A percentile compares a stretch with the other conserved stretches of the same genome.
Conservation (phyloP, 2,797 vertebrate genomes). For the Astyanax mexicanus region DNA sequence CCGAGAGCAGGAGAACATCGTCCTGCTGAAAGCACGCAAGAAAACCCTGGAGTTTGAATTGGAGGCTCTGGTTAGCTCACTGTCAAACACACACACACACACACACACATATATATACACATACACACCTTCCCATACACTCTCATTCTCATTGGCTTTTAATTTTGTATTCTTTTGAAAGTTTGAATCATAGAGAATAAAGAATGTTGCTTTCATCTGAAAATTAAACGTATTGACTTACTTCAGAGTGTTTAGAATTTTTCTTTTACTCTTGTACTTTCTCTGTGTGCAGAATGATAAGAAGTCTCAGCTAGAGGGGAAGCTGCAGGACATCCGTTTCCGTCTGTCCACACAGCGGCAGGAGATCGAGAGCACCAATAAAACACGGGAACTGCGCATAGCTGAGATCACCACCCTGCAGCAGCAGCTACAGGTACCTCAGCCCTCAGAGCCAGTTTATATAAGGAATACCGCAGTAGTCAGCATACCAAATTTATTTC, state of each 20-base stretch:
- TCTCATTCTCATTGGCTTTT: background rate
- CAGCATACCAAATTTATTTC: too few relatives aligned
- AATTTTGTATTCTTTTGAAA: background rate
- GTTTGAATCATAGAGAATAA: background rate
- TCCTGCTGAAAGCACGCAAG: constrained; percentile 94
- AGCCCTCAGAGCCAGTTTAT: background rate
- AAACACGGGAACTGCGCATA: constrained; percentile 91
- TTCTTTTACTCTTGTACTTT: background rate
- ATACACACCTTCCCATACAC: background rate
- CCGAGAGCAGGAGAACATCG: constrained; percentile 95
- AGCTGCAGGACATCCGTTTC: constrained; percentile 94
- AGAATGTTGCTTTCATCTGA: background rate
- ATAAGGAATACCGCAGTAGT: too few relatives aligned
- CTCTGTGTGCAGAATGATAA: constrained; percentile 87
- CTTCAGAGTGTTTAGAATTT: too few relatives aligned
- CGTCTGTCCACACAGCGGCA: constrained; percentile 90
- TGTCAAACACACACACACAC: background rate
- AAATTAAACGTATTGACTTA: background rate
- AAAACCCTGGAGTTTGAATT: constrained; percentile 97
- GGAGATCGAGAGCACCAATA: constrained; percentile 96
- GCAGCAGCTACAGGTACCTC: constrained; percentile 92
- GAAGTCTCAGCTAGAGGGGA: constrained; percentile 93
- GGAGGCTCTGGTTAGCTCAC: constrained; percentile 86
- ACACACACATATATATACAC: constrained; percentile 18
- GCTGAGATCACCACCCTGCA: constrained; percentile 96